These are phyloP conservation scores for Hippolais icterina DNA, from an alignment of 2,113 vertebrate species.

Conservation along the genomic window DNA sequence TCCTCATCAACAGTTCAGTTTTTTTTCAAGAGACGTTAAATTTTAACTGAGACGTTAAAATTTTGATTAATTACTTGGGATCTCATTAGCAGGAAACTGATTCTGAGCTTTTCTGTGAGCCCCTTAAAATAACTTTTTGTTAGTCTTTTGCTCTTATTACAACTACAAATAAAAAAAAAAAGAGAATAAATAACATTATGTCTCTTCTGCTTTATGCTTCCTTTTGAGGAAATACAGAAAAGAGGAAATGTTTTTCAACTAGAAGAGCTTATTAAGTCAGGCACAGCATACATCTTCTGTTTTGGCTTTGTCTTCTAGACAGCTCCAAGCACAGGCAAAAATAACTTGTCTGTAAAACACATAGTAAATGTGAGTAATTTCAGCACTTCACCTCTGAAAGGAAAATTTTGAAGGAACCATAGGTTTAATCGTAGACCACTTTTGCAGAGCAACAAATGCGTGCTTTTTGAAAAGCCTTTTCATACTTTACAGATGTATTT, in stretches of 20 bases:
- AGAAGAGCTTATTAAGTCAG: not conserved
- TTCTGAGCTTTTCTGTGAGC: not conserved
- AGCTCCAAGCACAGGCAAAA: not conserved
- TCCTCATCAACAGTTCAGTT: not conserved
- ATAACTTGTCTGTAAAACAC: not conserved
- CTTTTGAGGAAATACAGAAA: not conserved
- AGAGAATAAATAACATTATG: not conserved
- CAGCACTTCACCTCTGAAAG: not conserved
- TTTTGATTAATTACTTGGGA: not conserved
- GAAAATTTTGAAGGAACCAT: not conserved
- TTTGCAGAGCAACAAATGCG: not conserved
- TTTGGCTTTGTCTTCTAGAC: not conserved
- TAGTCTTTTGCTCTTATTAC: not conserved
- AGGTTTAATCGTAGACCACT: not conserved
- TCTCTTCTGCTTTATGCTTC: not conserved
- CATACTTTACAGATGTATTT: not conserved
- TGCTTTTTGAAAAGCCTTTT: not conserved
- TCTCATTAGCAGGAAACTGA: not conserved
- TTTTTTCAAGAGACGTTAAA: not conserved
- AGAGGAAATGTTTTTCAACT: not conserved
- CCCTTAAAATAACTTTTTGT: not conserved
- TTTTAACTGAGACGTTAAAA: not conserved
- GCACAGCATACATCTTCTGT: not conserved
- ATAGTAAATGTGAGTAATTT: not conserved
- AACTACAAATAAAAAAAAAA: not conserved